Base-by-base conservation (phyloP, 2,113 vertebrate genomes). In the Laterallus jamaicensis region DNA sequence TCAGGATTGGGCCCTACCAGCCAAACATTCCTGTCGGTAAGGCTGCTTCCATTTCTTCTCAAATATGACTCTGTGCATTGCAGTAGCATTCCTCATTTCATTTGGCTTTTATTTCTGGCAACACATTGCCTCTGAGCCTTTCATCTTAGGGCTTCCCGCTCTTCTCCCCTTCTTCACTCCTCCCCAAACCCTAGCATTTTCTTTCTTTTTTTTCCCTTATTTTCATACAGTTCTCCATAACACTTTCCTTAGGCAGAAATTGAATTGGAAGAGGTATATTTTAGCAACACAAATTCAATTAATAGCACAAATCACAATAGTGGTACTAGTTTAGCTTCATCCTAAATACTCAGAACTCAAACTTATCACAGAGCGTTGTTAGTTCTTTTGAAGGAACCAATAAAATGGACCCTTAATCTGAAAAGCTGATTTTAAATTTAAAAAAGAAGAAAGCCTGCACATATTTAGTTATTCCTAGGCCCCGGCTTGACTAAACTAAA, bases 11-110 rank as follows among this genome's bases (percentile, higher is more conserved):
- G 24, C 98, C 98, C 0, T 99, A 98, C 91, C 98, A 99, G 69
- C 98, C 98, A n/a, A 97, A 98, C 67, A 92, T 97, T 78, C 99
- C 99, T 82, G 97, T 99, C 58, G 99, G 99, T 99, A 98, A 99
- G 99, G 92, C 90, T 90, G 54, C 66, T 91, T 95, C 54, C 9
- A 0, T 56, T 93, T 85, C 32, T 97, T 31, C 15, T 31, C 68
- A 28, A 14, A 2, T 49, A 12, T 1, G 10, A 74, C 50, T 92
- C 69, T 88, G 28, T 93, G 77, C 77, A 10, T 78, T 47, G 31
- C 83, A 55, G 73, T 93, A 88, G 94, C 88, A 11, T 96, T 96
- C 93, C 82, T 95, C 95, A 93, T 95, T 73, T 62, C 79, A 90
- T 93, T 86, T 69, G 82, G 14, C 64, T 93, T 96, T 96, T 71